Evolutionary conservation across 1,140 invertebrate species (phyloP).

Genomic region (Apis florea): DNA sequence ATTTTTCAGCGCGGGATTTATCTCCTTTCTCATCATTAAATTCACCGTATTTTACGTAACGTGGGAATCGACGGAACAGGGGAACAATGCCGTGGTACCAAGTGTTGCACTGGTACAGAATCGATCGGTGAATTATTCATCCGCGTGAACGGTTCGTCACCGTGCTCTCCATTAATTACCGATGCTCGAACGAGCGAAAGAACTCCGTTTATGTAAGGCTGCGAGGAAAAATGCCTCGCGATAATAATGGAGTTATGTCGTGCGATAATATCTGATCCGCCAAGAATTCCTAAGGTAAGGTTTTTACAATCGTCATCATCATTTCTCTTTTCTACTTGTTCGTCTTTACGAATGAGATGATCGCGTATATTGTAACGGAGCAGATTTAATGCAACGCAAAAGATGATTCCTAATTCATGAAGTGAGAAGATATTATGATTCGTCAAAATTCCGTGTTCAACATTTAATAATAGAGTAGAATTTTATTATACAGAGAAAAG

Average conservation of each 20-base stretch:
- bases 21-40: slow-evolving; percentile 53
- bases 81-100: slow-evolving; percentile 43
- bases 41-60: slow-evolving; percentile 48
- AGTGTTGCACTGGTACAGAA: slow-evolving; percentile 46
- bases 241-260: slow-evolving; percentile 24
- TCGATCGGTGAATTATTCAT: slow-evolving; percentile 53
- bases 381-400: too few species aligned
- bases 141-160: slow-evolving; percentile 44
- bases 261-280: background rate
- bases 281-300: background rate
- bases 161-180: slow-evolving; percentile 45
- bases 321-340: background rate
- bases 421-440: too few species aligned
- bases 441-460: too few species aligned
- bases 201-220: slow-evolving; percentile 26
- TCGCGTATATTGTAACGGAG: too few species aligned
- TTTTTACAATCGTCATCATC: slow-evolving; percentile 36
- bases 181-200: slow-evolving; percentile 20
- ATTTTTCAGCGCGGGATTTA: slow-evolving; percentile 41
- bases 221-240: slow-evolving; percentile 1
- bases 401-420: too few species aligned
- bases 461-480: too few species aligned
- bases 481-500: too few species aligned
- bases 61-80: slow-evolving; percentile 40
- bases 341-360: background rate